A percentile compares a stretch with the other conserved stretches of the same genome.
phyloP scores from a whole-genome alignment of 1,140 invertebrate species.

The Heterodera schachtii region DNA sequence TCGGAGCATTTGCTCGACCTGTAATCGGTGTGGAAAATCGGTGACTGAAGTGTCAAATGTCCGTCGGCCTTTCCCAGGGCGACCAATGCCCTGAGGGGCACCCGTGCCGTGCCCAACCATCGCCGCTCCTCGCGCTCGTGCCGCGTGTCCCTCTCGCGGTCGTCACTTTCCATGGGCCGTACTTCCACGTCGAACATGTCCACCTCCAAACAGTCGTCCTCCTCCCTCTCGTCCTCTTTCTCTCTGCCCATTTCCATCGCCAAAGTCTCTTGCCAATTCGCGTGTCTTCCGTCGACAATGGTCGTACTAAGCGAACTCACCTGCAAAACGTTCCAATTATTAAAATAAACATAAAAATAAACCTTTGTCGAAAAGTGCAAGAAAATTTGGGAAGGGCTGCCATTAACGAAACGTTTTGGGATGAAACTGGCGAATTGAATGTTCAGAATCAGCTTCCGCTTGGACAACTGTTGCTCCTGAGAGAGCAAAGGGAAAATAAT shows the following conservation, averaged over 20 bases:
- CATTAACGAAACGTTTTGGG: slow-evolving; percentile 39
- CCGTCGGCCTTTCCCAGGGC: slow-evolving; percentile 50
- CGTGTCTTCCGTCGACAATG: slow-evolving; percentile 38
- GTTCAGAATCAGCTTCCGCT: slow-evolving; percentile 39
- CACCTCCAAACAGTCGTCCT: slow-evolving; percentile 28
- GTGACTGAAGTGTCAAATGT: slow-evolving; percentile 34
- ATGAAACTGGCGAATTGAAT: slow-evolving; percentile 47
- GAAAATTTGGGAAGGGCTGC: background rate
- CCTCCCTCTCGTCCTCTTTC: slow-evolving; percentile 8
- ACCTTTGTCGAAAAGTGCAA: slow-evolving; percentile 19
- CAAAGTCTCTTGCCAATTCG: slow-evolving; percentile 53
- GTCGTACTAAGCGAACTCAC: slow-evolving; percentile 23
- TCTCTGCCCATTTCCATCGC: slow-evolving; percentile 34
- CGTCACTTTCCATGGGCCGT: slow-evolving; percentile 37
- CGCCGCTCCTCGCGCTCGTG: slow-evolving; percentile 40
- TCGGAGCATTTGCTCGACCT: slow-evolving; percentile 25
- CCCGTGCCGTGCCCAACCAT: slow-evolving; percentile 33
- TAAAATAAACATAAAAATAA: slow-evolving; percentile 6
- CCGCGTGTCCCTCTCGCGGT: slow-evolving; percentile 49
- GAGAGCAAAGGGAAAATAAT: background rate
- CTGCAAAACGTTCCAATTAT: slow-evolving; percentile 27
- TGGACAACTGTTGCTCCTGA: slow-evolving; percentile 13
- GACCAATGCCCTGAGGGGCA: slow-evolving; percentile 46
- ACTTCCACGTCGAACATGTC: slow-evolving; percentile 43
- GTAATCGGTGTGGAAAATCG: slow-evolving; percentile 49